Percentiles rank a stretch among this genome's conserved stretches.
Evolutionary conservation across 2,113 vertebrate species (phyloP).

Genomic region (Zosterops japonicus): DNA sequence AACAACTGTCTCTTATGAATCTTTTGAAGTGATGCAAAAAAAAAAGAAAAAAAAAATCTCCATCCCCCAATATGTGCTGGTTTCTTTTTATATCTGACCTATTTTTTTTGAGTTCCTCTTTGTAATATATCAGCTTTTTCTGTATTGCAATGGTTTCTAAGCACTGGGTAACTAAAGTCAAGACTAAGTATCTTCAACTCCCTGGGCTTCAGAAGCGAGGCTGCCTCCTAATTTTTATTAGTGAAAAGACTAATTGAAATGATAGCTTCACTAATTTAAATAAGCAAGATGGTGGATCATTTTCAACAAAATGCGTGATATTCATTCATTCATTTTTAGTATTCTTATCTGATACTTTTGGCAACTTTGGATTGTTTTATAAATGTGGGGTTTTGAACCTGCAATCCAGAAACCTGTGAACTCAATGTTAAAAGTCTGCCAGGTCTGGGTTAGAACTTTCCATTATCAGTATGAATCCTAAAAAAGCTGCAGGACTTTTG

Average conservation of each 20-base stretch:
- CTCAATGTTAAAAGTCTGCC: neutral
- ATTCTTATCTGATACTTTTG: neutral
- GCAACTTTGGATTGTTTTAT: neutral
- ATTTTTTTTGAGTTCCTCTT: slow-evolving; percentile 2
- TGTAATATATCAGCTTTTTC: neutral
- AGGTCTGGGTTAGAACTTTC: neutral
- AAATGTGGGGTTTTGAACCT: neutral
- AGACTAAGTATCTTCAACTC: neutral
- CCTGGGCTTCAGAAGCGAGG: neutral
- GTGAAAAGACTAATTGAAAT: neutral
- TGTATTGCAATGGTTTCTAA: neutral
- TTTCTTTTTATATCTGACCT: slow-evolving; percentile 58
- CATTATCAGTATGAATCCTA: neutral
- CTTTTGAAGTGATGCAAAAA: neutral
- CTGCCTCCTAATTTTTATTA: neutral
- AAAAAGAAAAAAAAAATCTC: neutral
- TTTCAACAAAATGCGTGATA: neutral
- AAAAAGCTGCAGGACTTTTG: neutral
- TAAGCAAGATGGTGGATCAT: neutral
- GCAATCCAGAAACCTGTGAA: neutral
- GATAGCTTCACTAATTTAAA: neutral
- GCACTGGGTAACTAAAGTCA: neutral
- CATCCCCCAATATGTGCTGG: neutral
- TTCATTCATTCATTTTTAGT: neutral
- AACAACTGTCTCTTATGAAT: neutral